Conservation (phyloP, 1,140 invertebrate species). For the Trypoxylus dichotomus region DNA sequence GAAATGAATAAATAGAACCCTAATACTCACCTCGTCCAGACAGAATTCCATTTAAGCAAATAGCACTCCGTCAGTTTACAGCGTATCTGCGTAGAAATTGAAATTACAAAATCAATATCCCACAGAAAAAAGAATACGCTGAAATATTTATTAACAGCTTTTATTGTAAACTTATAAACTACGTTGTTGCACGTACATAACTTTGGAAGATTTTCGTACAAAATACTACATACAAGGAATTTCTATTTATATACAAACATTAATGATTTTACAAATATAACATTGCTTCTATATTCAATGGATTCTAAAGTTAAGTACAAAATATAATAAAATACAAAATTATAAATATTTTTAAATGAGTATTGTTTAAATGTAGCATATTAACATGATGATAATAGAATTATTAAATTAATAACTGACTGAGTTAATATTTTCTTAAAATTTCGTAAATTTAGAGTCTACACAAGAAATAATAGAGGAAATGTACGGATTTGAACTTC, state of each 20-base stretch:
- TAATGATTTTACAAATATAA: not conserved
- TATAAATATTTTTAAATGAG: not conserved
- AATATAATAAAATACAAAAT: not conserved
- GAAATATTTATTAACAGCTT: not conserved
- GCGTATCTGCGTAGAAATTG: too few relatives aligned
- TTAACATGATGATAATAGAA: too few relatives aligned
- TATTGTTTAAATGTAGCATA: not conserved
- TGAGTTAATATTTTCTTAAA: too few relatives aligned
- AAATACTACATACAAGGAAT: not conserved
- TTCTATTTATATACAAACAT: not conserved
- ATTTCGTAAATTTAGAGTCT: too few relatives aligned
- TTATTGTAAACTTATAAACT: not conserved
- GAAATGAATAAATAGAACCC: too few relatives aligned
- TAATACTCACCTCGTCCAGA: too few relatives aligned
- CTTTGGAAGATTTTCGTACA: not conserved
- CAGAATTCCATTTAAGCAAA: too few relatives aligned
- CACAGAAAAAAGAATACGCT: not conserved
- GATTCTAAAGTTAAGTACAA: not conserved
- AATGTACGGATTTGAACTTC: too few relatives aligned
- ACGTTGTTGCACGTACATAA: not conserved
- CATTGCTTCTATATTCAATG: not conserved
- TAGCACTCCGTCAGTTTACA: not conserved
- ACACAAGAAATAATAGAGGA: too few relatives aligned
- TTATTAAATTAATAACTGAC: too few relatives aligned
- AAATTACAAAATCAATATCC: not conserved